Conservation (phyloP, 64 coral and sea anemone species). For the Pachyseris speciosa region DNA sequence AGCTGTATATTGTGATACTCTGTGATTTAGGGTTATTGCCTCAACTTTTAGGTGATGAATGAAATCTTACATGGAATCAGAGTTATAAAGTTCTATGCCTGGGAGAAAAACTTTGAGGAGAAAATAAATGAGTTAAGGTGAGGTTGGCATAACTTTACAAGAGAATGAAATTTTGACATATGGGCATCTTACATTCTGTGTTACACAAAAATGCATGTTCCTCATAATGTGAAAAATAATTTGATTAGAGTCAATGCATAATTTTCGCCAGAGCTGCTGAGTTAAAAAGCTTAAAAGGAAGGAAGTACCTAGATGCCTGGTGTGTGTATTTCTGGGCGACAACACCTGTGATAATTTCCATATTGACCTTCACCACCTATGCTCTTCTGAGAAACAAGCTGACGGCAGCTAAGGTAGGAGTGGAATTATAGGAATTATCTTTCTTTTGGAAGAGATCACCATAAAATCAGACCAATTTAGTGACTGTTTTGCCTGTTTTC, state of each 20-base stretch:
- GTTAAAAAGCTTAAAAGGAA: conserved; percentile 94
- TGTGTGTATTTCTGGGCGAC: conserved; percentile 99
- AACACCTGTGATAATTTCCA: conserved; percentile 95
- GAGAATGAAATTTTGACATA: neutral
- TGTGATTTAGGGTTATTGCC: neutral
- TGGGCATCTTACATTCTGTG: too few relatives aligned
- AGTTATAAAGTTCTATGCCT: conserved; percentile 99
- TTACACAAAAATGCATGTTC: too few relatives aligned
- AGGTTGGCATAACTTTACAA: neutral
- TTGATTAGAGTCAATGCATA: neutral
- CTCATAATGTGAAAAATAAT: too few relatives aligned
- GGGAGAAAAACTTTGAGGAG: conserved; percentile 94
- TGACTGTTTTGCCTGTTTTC: neutral
- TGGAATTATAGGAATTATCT: neutral
- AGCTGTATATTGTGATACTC: too few relatives aligned
- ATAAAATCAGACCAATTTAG: neutral
- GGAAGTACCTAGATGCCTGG: conserved; percentile 98
- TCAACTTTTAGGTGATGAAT: conserved; percentile 86
- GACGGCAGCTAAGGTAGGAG: conserved; percentile 77
- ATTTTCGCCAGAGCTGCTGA: conserved; percentile 70
- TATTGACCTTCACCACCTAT: conserved; percentile 95
- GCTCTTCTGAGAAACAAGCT: conserved; percentile 95
- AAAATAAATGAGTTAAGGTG: conserved; percentile 87
- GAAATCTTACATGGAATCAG: conserved; percentile 98
- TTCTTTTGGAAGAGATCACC: neutral